Conservation (phyloP, 2,888 invertebrate genomes). For the Phortica magna region DNA sequence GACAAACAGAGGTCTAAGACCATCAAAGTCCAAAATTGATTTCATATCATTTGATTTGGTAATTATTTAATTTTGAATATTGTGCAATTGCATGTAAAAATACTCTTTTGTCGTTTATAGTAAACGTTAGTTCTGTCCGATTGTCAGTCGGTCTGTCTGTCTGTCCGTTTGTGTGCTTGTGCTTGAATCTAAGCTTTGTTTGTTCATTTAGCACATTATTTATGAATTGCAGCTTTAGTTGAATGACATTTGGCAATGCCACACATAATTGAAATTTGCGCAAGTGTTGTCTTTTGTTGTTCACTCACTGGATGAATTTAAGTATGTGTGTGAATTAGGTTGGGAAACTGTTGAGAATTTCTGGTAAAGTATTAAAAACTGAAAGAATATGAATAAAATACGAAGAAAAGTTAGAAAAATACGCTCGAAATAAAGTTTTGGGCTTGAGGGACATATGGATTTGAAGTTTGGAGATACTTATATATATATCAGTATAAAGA, state of each 20-base stretch:
- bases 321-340: neutral
- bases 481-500: too few relatives aligned
- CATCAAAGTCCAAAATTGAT: constrained; percentile 24
- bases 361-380: too few relatives aligned
- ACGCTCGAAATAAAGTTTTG: too few relatives aligned
- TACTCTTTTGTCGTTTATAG: constrained; percentile 10
- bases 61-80: constrained; percentile 42
- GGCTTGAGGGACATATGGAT: too few relatives aligned
- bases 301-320: neutral
- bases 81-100: constrained; percentile 54
- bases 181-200: constrained; percentile 15
- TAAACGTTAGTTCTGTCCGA: constrained; percentile 16
- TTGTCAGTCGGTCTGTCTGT: neutral
- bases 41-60: constrained; percentile 28
- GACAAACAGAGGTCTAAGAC: neutral
- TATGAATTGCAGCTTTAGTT: constrained; percentile 23
- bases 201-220: constrained; percentile 40
- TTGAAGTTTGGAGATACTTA: too few relatives aligned
- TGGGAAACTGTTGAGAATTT: neutral
- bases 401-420: too few relatives aligned
- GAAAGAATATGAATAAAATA: too few relatives aligned
- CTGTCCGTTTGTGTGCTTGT: constrained; percentile 18
- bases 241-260: neutral
- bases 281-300: neutral
- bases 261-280: neutral